Base-by-base conservation (phyloP, 2,113 vertebrate genomes). In the Gasterosteus nipponicus region DNA sequence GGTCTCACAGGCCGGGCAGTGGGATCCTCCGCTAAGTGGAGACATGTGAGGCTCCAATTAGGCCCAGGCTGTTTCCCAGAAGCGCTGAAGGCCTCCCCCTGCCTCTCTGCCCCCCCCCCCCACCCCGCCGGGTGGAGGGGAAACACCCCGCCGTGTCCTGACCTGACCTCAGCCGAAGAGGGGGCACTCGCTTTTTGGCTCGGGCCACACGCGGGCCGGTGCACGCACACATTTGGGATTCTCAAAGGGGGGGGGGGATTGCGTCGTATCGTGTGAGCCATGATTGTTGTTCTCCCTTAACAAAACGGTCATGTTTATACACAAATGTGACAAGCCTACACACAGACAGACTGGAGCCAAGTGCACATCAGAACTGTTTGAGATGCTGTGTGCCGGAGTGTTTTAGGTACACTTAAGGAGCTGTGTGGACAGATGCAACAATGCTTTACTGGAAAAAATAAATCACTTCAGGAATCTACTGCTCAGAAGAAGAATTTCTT, bases 1-100 rank as follows among this genome's bases (percentile, higher is more conserved):
- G 42, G 56, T 63, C 65, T 65, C 44, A 18, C 61, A 80, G 74
- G 78, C 77, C 2, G 65, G 64, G 80, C 84, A 46, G 73, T 38
- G 69, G 85, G 69, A 87, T 89, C 78, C 88, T 88, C 83, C 31
- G n/a, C 81, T 92, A 92, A 93, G 82, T 91, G 88, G 84, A 93
- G 86, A 87, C 92, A 93, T 91, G 88, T 93, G 92, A 91, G 80
- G 69, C 80, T 87, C 81, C 86, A 89, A 92, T 91, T 93, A 90
- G 85, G 80, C 80, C 87, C 88, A 91, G 88, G 81, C 87, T 76
- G 69, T 90, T 94, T 92, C 92, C 89, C 91, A 91, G 89, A 90
- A 92, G 85, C 63, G 14, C 81, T 61, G 41, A 61, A 86, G 78
- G 80, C 78, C 87, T 81, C 88, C 88, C 86, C 77, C 79, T 74